Percentiles rank a stretch among this genome's conserved stretches.
Evolutionary conservation across 2,797 vertebrate species (phyloP).

Genomic region (Pteropus rufus): DNA sequence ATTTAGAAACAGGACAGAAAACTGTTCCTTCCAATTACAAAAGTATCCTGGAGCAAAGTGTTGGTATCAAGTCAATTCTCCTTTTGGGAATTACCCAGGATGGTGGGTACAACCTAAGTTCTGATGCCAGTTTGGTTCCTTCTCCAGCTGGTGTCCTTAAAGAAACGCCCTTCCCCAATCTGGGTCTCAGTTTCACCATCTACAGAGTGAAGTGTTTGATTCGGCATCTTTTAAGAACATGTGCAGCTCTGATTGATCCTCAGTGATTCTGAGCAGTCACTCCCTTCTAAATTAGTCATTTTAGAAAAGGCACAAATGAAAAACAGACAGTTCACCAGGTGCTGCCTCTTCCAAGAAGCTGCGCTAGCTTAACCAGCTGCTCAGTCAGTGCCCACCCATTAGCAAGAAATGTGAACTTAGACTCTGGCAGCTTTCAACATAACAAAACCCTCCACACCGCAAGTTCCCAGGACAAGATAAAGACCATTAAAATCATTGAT

Average conservation of each 20-base stretch:
- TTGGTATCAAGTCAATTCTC: neutral
- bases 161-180: neutral
- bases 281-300: neutral
- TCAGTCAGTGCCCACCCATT: neutral
- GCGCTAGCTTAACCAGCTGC: neutral
- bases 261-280: neutral
- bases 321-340: neutral
- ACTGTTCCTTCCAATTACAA: neutral
- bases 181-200: neutral
- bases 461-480: neutral
- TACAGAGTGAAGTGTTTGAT: neutral
- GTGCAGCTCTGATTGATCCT: neutral
- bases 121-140: neutral
- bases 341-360: neutral
- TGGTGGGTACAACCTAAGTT: neutral
- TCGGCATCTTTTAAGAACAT: neutral
- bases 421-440: neutral
- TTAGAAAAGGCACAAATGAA: conserved; percentile 1
- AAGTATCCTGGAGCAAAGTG: neutral
- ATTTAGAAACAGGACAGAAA: neutral
- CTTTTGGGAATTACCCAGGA: neutral
- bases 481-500: neutral
- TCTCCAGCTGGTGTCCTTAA: neutral
- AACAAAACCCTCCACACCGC: neutral
- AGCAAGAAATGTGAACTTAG: neutral